A percentile compares a stretch with the other conserved stretches of the same genome.
Conservation (phyloP, 1,140 invertebrate species). For the Ceratosolen solmsi region DNA sequence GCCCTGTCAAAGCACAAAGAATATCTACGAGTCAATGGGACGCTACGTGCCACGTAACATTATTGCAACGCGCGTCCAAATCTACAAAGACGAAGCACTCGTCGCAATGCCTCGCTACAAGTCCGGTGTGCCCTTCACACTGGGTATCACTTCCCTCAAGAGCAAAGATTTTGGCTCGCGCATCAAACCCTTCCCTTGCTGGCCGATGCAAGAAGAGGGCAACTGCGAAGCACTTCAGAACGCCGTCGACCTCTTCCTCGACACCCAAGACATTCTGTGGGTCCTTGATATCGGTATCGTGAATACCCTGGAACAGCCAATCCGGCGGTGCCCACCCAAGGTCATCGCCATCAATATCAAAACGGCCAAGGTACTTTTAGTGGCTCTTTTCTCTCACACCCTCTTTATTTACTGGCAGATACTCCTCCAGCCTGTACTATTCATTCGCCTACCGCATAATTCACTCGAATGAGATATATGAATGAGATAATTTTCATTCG, state of each 20-base stretch:
- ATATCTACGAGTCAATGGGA: conserved; percentile 75
- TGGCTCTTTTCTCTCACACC: not conserved
- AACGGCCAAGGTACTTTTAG: conserved; percentile 71
- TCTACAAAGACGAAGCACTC: conserved; percentile 75
- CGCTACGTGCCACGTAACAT: conserved; percentile 76
- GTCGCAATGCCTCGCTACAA: conserved; percentile 77
- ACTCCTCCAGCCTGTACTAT: too few relatives aligned
- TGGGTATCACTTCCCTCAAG: conserved; percentile 75
- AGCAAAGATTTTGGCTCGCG: conserved; percentile 68
- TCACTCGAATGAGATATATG: too few relatives aligned
- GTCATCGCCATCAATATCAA: conserved; percentile 78
- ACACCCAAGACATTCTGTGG: conserved; percentile 79
- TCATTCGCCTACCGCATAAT: not conserved
- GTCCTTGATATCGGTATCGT: conserved; percentile 79
- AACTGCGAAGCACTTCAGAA: conserved; percentile 78
- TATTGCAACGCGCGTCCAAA: conserved; percentile 77
- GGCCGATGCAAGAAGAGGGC: conserved; percentile 78
- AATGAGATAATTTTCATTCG: too few relatives aligned
- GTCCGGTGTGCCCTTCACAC: conserved; percentile 77
- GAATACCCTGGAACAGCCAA: conserved; percentile 78
- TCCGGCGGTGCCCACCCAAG: conserved; percentile 79
- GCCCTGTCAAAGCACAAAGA: conserved; percentile 76
- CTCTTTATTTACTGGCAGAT: too few relatives aligned
- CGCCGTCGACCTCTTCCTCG: conserved; percentile 76
- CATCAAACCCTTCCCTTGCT: conserved; percentile 77